Percentiles rank a stretch among this genome's conserved stretches.
Conservation (phyloP, 2,888 invertebrate genomes). For the Paralinhomoeus sp. region DNA sequence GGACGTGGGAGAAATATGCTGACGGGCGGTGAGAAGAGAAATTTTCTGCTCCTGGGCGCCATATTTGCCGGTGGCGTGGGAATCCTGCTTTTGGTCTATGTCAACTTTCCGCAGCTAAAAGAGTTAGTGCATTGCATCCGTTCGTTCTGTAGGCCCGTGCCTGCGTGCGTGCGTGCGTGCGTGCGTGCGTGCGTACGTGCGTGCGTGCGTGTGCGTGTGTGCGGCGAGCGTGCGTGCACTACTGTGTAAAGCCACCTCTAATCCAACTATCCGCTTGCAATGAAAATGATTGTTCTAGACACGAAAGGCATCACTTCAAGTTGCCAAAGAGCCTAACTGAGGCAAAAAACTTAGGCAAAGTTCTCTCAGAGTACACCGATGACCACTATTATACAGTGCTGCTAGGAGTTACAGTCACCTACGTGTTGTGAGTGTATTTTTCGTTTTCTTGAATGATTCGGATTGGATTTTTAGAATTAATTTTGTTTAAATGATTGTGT, state of each 20-base stretch:
- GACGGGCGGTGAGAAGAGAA: no score
- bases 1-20: no score
- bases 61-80: background rate
- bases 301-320: conserved; percentile 61
- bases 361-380: conserved; percentile 72
- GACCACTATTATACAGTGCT: conserved; percentile 75
- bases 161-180: no score
- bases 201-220: no score
- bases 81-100: conserved; percentile 37
- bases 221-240: no score
- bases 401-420: conserved; percentile 61
- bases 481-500: no score
- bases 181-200: no score
- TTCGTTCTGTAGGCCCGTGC: background rate
- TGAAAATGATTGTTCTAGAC: conserved; percentile 32
- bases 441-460: no score
- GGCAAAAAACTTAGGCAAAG: conserved; percentile 71
- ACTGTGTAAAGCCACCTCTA: no score
- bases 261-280: no score
- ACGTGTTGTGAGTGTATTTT: conserved; percentile 85
- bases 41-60: background rate
- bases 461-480: no score
- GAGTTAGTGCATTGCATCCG: conserved; percentile 41
- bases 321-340: conserved; percentile 80
- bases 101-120: conserved; percentile 59